Base-by-base conservation (phyloP, 2,113 vertebrate species). In the Paedocypris sp. region DNA sequence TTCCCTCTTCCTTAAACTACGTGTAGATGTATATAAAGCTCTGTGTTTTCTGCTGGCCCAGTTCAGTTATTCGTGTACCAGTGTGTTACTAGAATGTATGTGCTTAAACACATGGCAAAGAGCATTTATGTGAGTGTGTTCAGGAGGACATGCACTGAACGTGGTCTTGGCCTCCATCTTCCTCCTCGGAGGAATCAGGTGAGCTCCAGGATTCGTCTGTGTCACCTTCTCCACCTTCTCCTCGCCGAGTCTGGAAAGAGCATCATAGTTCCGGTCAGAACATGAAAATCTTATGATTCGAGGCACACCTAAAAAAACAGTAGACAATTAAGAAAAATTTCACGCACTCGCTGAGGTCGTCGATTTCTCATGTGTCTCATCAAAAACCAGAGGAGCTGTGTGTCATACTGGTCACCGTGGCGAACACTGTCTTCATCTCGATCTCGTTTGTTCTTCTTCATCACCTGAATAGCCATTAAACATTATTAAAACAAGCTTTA, bases 121-220 rank as follows among this genome's bases (percentile, higher is more conserved):
- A 71, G 77, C 68, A 2, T 59, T 25, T 59, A 29, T 58, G n/a
- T 41, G 33, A 41, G 10, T 66, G 22, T 66, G 15, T 29, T 94
- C 90, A 95, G 58, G 92, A 95, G 4, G 92, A 92, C 90, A 95
- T 93, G 84, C 92, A 95, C 80, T 95, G 92, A 68, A 94, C 90
- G 2, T 92, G 89, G 70, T 95, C 92, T 1, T 90, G 91, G 38
- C 89, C 91, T 47, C 88, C 89, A 11, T 93, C 90, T 60, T 94
- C 92, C 49, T 91, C 88, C 1, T 95, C 90, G 0, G 91, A 93
- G 18, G 88, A 91, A 69, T 95, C 90, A 1, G 89, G 88, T 31
- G 89, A 91, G 70, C 89, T 94, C 81, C 88, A 90, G 29, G 89
- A 94, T 59, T 92, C 90, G 1, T 93, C 91, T 0, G 91, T 90